These are phyloP conservation scores for Actias luna DNA, from an alignment of 2,888 invertebrate species.

Conservation along the genomic window DNA sequence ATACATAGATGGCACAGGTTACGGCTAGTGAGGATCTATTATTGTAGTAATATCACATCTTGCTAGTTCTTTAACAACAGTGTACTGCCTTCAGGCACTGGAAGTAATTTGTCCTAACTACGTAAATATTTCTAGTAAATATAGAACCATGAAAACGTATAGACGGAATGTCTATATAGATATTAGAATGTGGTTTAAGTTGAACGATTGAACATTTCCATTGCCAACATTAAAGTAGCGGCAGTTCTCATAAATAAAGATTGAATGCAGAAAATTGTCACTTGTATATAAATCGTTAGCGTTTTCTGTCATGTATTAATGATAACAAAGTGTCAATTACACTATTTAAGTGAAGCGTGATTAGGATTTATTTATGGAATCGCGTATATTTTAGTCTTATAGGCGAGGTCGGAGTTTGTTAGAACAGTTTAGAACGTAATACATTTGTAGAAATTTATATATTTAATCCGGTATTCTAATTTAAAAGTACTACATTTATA, in stretches of 20 bases:
- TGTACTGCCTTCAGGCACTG: not conserved
- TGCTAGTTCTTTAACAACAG: not conserved
- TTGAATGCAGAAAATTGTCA: conserved; percentile 19
- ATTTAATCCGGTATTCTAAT: not conserved
- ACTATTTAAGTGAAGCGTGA: conserved; percentile 25
- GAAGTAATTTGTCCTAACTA: not conserved
- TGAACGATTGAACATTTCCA: not conserved
- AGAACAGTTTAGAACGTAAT: not conserved
- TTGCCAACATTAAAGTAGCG: conserved; percentile 2
- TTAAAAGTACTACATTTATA: too few relatives aligned
- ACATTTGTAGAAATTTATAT: not conserved
- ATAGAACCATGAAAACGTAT: not conserved
- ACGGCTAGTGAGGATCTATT: not conserved
- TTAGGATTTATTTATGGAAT: conserved; percentile 24
- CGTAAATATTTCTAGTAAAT: not conserved
- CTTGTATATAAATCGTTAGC: conserved; percentile 29
- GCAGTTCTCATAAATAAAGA: conserved; percentile 16
- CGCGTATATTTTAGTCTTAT: not conserved
- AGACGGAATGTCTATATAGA: not conserved
- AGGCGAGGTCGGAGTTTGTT: not conserved
- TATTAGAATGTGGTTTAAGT: conserved; percentile 1
- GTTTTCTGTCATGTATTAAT: conserved; percentile 33
- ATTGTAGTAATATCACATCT: not conserved
- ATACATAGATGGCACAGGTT: not conserved
- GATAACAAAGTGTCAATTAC: conserved; percentile 27